Percentiles rank a stretch among this genome's conserved stretches.
Conservation (phyloP, 2,888 invertebrate genomes). For the Hipparchia semele region DNA sequence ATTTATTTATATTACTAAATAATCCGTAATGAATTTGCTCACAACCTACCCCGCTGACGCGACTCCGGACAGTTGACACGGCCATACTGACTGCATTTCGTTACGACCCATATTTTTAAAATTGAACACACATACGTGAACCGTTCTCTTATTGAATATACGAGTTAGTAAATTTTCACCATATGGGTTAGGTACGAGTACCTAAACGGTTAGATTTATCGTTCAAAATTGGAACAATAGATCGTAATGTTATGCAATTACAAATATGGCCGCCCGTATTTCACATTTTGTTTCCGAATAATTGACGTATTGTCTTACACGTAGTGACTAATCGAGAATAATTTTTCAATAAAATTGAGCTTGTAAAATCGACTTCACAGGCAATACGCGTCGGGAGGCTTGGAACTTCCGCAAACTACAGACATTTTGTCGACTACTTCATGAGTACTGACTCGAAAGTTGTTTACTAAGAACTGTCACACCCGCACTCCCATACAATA, state of each 20-base stretch:
- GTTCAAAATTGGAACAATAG: not conserved
- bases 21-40: constrained; percentile 13
- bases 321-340: constrained; percentile 70
- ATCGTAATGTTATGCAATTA: not conserved
- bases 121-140: not conserved
- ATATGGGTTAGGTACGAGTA: no score
- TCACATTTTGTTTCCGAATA: constrained; percentile 52
- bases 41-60: constrained; percentile 23
- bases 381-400: constrained; percentile 54
- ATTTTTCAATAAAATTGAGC: constrained; percentile 76
- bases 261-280: constrained; percentile 4
- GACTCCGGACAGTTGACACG: constrained; percentile 17
- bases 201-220: not conserved
- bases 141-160: no score
- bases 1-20: constrained; percentile 3
- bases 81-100: not conserved
- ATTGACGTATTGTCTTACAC: constrained; percentile 78
- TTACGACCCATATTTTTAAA: not conserved
- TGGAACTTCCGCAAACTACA: constrained; percentile 44
- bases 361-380: constrained; percentile 74
- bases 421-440: not conserved
- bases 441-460: not conserved
- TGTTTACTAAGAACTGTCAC: no score
- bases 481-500: no score
- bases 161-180: no score